Evolutionary conservation across 2,888 invertebrate species (phyloP), one percentile per base, ranked within the genome.

Genomic region (Melinaea menophilus): DNA sequence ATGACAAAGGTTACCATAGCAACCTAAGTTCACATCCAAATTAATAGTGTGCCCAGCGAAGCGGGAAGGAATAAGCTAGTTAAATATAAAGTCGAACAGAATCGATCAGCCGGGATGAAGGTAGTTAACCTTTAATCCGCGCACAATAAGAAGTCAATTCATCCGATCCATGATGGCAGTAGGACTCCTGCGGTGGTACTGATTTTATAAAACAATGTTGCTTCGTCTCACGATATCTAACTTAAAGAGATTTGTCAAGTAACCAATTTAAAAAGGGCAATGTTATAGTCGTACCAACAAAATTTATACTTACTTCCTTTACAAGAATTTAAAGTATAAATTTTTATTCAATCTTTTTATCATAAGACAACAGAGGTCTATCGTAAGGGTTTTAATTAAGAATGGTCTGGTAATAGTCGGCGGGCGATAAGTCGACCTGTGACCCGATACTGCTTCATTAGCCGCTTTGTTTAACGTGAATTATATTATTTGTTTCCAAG

Each of bases 391-490:
- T 51, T 31, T 7, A 31, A 31, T 22, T 22, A 51, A 51, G n/a
- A 7, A 7, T 9, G 22, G 11, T n/a, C 12, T 12, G 46, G 46
- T 12, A 46, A n/a, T n/a, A 46, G 46, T 46, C 22, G n/a, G 5
- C 22, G 2, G 1, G 51, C 31, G 51, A 22, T 51, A 31, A 51
- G 4, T 11, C 31, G 51, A 47, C 55, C 55, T 46, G 45, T 55
- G 37, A 37, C 67, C 51, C 54, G 59, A 46, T 65, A 68, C 61
- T 59, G 68, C 68, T 68, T 68, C 68, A 68, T 68, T 68, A 68
- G 61, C 60, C 59, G 59, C 22, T 51, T 54, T 37, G 31, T 37
- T 35, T 33, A 31, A 41, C 4, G 11, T 70, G 58, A 58, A 47
- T 46, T 58, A 58, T 47, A 47, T 58, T 46, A 46, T n/a, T n/a